A percentile compares a stretch with the other conserved stretches of the same genome.
Conservation (phyloP, 2,113 vertebrate species). For the Anguilla japonica region DNA sequence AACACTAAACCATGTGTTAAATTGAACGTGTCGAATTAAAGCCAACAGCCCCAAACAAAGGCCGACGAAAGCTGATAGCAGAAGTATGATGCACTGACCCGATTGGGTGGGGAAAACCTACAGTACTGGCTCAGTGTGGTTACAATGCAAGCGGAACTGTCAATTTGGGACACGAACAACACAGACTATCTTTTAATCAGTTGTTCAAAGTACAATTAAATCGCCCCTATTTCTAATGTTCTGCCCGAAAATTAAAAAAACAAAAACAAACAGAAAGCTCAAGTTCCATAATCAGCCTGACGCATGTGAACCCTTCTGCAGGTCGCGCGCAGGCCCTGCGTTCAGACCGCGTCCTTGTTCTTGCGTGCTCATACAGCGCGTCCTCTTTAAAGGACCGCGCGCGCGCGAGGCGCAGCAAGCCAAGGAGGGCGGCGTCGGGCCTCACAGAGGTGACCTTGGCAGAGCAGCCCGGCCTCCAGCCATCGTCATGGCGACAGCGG, state of each 20-base stretch:
- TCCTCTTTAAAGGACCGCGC: slow-evolving; percentile 11
- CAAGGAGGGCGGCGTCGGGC: slow-evolving; percentile 34
- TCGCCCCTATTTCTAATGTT: no score
- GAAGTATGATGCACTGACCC: neutral
- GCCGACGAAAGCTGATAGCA: neutral
- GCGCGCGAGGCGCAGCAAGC: slow-evolving; percentile 1
- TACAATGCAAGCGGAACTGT: neutral
- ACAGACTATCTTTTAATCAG: neutral
- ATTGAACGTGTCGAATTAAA: neutral
- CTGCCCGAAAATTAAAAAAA: neutral
- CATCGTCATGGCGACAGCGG: slow-evolving; percentile 65
- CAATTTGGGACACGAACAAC: neutral
- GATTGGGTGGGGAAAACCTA: neutral
- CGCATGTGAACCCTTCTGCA: neutral
- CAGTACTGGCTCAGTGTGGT: no score
- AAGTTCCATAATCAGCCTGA: neutral
- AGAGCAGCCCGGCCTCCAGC: slow-evolving; percentile 50
- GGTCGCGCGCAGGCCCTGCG: neutral
- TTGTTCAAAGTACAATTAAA: no score
- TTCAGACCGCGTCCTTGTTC: neutral
- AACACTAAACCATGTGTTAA: neutral
- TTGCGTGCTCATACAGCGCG: neutral
- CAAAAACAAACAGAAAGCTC: neutral
- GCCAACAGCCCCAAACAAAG: neutral
- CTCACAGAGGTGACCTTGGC: slow-evolving; percentile 63